Base-by-base conservation (phyloP, 2,888 invertebrate species). In the Zygogramma bicolorata region DNA sequence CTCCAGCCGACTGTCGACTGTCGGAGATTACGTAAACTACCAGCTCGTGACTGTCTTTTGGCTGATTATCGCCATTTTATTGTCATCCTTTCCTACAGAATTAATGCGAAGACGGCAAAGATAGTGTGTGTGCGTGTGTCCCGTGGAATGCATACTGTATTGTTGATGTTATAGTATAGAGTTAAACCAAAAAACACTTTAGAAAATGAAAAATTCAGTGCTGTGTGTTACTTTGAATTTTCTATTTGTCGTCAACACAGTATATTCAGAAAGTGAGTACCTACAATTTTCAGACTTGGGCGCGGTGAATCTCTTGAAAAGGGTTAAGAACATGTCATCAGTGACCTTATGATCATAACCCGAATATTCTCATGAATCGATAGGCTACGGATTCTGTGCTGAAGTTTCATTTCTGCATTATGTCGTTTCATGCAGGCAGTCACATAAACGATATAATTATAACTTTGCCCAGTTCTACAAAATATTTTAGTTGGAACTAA, bases 161-260 rank as follows among this genome's bases (percentile, higher is more conserved):
- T 72, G 75, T 79, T 79, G 65, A 79, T 79, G 79, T 75, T 79
- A 72, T 77, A 77, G 75, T 76, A 78, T 65, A 73, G 40, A 75
- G 74, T 71, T 67, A 66, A 63, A 69, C 65, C 49, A 60, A 68
- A 77, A 76, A 74, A 75, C 75, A 69, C 70, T 70, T 74, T 77
- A 74, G 75, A 82, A 83, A 83, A 85, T 85, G 85, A 85, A 84
- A 81, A 83, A 83, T 81, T 83, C 83, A 79, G 82, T 85, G 82
- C 79, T 81, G 80, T 83, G 82, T 82, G 79, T 81, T 83, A 77
- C 80, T 77, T 82, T 82, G 75, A 79, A 81, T 82, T 81, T 81
- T 75, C 81, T 84, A 81, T 82, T 83, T 83, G 80, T 82, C 74
- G 81, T 82, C 77, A 81, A 79, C 80, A 77, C 80, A 74, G 83